A percentile compares a stretch with the other conserved stretches of the same genome.
Conservation (phyloP, 2,113 vertebrate genomes). For the Apteryx owenii region DNA sequence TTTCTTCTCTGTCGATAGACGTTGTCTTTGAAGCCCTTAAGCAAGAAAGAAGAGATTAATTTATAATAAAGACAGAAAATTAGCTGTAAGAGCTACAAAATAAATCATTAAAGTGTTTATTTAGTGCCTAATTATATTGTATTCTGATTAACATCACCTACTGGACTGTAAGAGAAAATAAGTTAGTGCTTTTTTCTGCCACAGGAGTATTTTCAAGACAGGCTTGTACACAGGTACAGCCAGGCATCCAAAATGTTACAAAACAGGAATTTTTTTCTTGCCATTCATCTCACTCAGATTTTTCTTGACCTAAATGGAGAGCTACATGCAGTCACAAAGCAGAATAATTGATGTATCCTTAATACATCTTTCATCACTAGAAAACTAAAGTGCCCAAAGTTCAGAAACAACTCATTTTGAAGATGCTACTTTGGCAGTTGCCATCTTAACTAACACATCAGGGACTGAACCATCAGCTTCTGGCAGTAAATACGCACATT, state of each 20-base stretch:
- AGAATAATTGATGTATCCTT: background rate
- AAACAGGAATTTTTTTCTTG: background rate
- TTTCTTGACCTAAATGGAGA: background rate
- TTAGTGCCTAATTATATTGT: conserved; percentile 18
- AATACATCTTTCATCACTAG: background rate
- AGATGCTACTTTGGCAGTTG: background rate
- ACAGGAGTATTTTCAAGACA: background rate
- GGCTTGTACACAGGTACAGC: background rate
- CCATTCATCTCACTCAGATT: background rate
- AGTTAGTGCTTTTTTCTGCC: background rate
- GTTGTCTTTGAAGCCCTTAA: conserved; percentile 97
- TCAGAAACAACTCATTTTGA: background rate
- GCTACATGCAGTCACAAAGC: background rate
- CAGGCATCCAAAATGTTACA: background rate
- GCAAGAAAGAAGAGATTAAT: conserved; percentile 65
- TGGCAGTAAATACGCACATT: background rate
- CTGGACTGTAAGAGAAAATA: background rate
- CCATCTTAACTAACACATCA: background rate
- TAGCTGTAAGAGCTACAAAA: conserved; percentile 23
- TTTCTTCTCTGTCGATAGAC: conserved; percentile 96
- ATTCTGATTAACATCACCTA: conserved; percentile 33
- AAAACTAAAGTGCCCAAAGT: background rate
- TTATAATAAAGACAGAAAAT: conserved; percentile 50
- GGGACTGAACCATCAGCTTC: background rate
- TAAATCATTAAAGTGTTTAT: conserved; percentile 54